These are phyloP conservation scores for Aspiorhynchus laticeps DNA, from an alignment of 2,113 vertebrate species.

Conservation along the genomic window DNA sequence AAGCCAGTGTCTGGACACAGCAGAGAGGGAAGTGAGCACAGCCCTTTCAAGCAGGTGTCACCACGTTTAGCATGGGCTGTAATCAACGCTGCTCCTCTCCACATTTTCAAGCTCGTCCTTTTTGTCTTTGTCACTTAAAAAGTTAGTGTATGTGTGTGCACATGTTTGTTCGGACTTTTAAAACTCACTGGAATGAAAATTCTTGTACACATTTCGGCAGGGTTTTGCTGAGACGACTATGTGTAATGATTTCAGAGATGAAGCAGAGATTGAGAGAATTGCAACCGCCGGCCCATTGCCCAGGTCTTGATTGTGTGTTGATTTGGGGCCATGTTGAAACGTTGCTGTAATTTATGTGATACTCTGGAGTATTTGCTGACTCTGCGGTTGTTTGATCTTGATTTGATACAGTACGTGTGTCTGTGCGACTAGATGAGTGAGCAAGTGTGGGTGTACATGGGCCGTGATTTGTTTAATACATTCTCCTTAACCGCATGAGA, in stretches of 20 bases:
- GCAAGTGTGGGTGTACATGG: background rate
- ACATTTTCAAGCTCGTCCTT: slow-evolving; percentile 34
- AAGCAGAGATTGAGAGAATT: slow-evolving; percentile 54
- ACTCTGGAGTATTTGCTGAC: slow-evolving; percentile 49
- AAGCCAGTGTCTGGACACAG: slow-evolving; percentile 49
- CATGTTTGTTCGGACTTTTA: background rate
- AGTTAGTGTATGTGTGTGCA: background rate
- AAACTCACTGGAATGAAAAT: background rate
- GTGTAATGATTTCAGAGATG: slow-evolving; percentile 45
- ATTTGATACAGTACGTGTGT: slow-evolving; percentile 30
- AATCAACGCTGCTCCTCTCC: slow-evolving; percentile 25
- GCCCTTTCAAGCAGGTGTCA: slow-evolving; percentile 17
- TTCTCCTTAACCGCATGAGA: background rate
- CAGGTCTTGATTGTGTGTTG: slow-evolving; percentile 66
- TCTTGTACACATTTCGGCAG: background rate
- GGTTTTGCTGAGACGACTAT: slow-evolving; percentile 18
- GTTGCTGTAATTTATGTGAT: slow-evolving; percentile 61
- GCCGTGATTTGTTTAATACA: slow-evolving; percentile 6
- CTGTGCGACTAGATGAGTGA: slow-evolving; percentile 6
- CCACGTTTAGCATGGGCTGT: slow-evolving; percentile 6
- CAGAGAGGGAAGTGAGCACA: slow-evolving; percentile 27
- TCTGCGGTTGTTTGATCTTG: slow-evolving; percentile 35
- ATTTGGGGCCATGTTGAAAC: slow-evolving; percentile 61
- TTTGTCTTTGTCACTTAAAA: slow-evolving; percentile 41
- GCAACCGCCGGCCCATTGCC: slow-evolving; percentile 53